A percentile compares a stretch with the other conserved stretches of the same genome.
Evolutionary conservation across 2,797 vertebrate species (phyloP).

Genomic region (Catamblyrhynchus diadema): DNA sequence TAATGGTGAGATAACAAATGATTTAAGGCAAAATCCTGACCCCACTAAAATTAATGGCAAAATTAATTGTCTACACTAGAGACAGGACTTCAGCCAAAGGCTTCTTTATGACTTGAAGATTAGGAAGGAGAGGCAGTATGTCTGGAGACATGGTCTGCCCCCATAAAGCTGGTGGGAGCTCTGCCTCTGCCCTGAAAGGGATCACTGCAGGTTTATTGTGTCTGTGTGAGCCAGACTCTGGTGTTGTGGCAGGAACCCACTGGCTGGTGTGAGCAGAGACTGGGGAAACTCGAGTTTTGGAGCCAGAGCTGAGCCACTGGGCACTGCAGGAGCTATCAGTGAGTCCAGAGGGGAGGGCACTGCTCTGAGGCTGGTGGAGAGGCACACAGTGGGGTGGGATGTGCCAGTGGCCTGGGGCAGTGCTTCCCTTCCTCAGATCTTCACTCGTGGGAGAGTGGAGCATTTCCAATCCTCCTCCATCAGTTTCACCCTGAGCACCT

Average conservation of each 20-base stretch:
- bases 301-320: neutral
- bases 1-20: neutral
- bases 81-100: neutral
- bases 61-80: neutral
- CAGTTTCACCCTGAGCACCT: neutral
- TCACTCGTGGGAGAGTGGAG: rapidly evolving
- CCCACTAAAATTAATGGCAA: neutral
- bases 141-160: neutral
- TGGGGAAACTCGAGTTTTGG: neutral
- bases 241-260: rapidly evolving
- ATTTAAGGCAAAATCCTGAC: neutral
- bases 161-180: neutral
- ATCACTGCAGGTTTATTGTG: rapidly evolving
- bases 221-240: neutral
- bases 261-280: rapidly evolving
- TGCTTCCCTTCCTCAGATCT: neutral
- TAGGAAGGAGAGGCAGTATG: neutral
- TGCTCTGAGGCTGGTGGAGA: neutral
- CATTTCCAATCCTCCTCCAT: neutral
- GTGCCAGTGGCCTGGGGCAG: neutral
- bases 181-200: neutral
- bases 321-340: neutral
- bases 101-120: neutral
- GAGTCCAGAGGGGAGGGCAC: neutral
- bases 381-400: rapidly evolving